phyloP scores from a whole-genome alignment of 2,797 vertebrate genomes.

The Uromys caudimaculatus region DNA sequence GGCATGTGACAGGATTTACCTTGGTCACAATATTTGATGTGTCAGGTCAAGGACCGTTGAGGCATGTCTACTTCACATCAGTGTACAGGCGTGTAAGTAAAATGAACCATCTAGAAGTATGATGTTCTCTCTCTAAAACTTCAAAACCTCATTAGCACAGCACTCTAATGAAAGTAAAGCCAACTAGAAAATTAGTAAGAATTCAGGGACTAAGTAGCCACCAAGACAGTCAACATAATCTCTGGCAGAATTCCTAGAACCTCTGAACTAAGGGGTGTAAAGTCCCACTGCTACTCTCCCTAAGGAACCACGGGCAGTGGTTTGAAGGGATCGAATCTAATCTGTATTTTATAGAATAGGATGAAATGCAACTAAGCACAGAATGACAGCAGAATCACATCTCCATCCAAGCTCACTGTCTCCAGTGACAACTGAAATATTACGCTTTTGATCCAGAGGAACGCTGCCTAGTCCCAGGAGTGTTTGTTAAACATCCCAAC shows the following conservation, averaged over 20 bases:
- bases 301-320: background rate
- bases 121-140: slow-evolving; percentile 8
- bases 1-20: slow-evolving; percentile 12
- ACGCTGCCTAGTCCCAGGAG: background rate
- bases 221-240: slow-evolving; percentile 25
- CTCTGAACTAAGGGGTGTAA: background rate
- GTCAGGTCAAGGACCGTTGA: background rate
- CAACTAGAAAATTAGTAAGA: slow-evolving; percentile 23
- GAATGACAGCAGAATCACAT: slow-evolving; percentile 10
- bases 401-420: background rate
- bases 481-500: slow-evolving; percentile 36
- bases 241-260: slow-evolving; percentile 60
- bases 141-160: background rate
- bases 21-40: background rate
- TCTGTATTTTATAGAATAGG: slow-evolving; percentile 13
- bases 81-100: background rate
- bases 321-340: slow-evolving; percentile 40
- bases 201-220: slow-evolving; percentile 11
- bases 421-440: background rate
- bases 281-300: background rate
- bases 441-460: background rate
- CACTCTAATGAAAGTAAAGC: slow-evolving; percentile 42
- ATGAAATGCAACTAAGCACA: background rate
- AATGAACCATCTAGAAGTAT: slow-evolving; percentile 11
- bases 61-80: background rate